Conservation (phyloP, 2,797 vertebrate genomes). For the Eleutherodactylus coqui region DNA sequence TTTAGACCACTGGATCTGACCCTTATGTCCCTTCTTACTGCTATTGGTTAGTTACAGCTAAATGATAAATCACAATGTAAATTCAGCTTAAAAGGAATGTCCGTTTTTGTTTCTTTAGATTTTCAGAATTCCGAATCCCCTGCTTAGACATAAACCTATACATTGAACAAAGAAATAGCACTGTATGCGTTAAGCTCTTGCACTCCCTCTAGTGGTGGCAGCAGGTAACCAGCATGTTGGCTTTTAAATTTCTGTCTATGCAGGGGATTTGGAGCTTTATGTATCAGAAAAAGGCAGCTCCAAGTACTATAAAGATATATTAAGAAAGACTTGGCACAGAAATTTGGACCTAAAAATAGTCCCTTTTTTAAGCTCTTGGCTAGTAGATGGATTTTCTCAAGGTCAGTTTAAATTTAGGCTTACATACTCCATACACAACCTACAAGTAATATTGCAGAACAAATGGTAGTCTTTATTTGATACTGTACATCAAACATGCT, state of each 20-base stretch:
- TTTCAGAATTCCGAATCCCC: too few species aligned
- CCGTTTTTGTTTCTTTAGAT: background rate
- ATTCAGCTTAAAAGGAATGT: too few species aligned
- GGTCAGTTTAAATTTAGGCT: background rate
- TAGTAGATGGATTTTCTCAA: background rate
- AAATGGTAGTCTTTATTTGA: too few species aligned
- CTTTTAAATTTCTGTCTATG: background rate
- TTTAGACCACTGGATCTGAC: background rate
- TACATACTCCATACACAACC: too few species aligned
- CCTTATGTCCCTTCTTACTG: background rate
- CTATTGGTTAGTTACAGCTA: too few species aligned
- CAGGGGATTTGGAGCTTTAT: background rate
- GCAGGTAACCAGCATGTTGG: background rate
- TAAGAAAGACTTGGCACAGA: background rate
- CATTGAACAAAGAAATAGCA: too few species aligned
- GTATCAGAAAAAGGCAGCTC: background rate
- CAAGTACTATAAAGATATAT: background rate
- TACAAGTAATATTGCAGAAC: too few species aligned
- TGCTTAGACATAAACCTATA: background rate
- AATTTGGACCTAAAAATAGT: background rate
- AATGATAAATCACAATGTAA: too few species aligned
- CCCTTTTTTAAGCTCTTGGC: background rate
- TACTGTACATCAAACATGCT: too few species aligned
- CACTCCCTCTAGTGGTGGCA: background rate
- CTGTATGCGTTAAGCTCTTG: background rate